Evolutionary conservation across 2,888 invertebrate genomes (phyloP), one percentile per base, ranked within the genome.

Genomic region (Cataglyphis cursor): DNA sequence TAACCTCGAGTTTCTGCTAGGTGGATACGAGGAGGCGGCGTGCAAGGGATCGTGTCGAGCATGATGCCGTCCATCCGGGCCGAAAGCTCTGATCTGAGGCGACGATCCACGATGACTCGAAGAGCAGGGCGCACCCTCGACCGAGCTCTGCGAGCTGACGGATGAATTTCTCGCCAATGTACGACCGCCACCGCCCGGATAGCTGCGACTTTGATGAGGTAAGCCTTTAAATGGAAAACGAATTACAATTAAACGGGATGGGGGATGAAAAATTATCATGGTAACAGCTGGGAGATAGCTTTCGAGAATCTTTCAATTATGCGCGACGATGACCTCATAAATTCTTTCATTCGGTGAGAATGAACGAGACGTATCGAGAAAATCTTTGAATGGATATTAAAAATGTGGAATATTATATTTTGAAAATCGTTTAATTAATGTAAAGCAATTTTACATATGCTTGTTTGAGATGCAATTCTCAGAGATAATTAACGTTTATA

Each of bases 1-100:
- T 8, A 51, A 94, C 94, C 95, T 94, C 28, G 94, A 94, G 44
- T 91, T 92, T 73, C 92, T 90, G 61, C 91, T 92, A 0, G 94
- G 94, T 0, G 94, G 94, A 85, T 94, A 94, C 3, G 94, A 94
- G 0, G 93, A 93, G 3, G 94, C 93, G 18, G 93, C 91, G 74
- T 93, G 90, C 76, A 94, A 65, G 78, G 93, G 82, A 87, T 95
- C 91, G 38, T 90, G 92, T 83, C 91, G 89, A 66, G 89, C 89
- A 70, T 94, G 92, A 78, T 88, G 91, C 8, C 97, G 96, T 0
- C 98, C 98, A 93, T 98, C 98, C 0, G 98, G 98, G 28, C 97
- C 97, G 91, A 97, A 98, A 0, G 98, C 97, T 87, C 98, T 96
- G 89, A 98, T 98, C 89, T 98, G 98, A 0, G 98, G 98, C 0